A percentile compares a stretch with the other conserved stretches of the same genome.
Evolutionary conservation across 2,888 invertebrate genomes (phyloP).

Genomic region (Disparrhopalites patrizii): DNA sequence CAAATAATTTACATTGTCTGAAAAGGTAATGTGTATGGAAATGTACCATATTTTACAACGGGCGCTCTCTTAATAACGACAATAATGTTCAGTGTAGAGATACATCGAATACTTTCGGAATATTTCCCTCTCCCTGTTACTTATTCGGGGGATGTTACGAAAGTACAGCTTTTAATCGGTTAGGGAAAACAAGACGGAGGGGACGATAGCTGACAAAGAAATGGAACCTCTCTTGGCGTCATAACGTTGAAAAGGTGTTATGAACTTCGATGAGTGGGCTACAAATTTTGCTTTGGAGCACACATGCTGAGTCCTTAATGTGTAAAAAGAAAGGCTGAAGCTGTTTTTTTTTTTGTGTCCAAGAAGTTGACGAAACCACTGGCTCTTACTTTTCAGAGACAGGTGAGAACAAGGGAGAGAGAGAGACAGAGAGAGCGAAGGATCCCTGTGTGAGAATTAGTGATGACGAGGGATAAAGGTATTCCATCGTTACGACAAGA

Average conservation of each 20-base stretch:
- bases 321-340: not conserved
- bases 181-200: no score
- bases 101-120: no score
- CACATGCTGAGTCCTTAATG: constrained; percentile 18
- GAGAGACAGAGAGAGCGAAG: constrained; percentile 1
- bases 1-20: no score
- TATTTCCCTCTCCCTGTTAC: no score
- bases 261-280: constrained; percentile 14
- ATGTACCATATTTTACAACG: no score
- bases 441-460: not conserved
- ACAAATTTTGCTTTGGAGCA: constrained; percentile 10
- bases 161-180: no score
- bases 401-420: not conserved
- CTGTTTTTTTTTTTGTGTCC: not conserved
- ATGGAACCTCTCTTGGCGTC: constrained; percentile 1
- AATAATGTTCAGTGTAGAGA: no score
- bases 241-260: constrained; percentile 3
- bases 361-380: not conserved
- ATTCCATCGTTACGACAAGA: constrained; percentile 11
- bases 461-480: constrained; percentile 21
- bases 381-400: not conserved
- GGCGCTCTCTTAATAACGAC: no score
- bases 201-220: constrained; percentile 1
- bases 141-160: no score
- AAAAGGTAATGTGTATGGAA: no score